Evolutionary conservation across 2,797 vertebrate genomes (phyloP).

Genomic region (Saguinus oedipus): DNA sequence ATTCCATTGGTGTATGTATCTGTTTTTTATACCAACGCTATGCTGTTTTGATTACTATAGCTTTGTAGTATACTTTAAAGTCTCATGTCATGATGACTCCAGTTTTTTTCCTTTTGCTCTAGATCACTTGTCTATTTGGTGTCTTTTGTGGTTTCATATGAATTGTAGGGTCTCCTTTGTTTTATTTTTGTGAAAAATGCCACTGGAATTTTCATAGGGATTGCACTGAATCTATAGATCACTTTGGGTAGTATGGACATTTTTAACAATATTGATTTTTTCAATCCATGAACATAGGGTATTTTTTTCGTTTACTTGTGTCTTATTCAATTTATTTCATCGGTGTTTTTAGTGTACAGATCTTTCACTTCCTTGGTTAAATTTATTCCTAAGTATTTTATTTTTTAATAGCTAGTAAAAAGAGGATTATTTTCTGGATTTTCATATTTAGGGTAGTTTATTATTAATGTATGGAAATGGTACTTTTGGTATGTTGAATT

Average conservation of each 20-base stretch:
- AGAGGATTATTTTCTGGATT: background rate
- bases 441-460: background rate
- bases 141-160: background rate
- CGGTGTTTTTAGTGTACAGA: background rate
- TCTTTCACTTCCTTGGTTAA: background rate
- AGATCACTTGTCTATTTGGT: background rate
- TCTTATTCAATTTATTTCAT: background rate
- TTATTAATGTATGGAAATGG: background rate
- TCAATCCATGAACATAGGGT: no score
- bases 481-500: background rate
- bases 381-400: background rate
- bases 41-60: background rate
- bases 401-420: background rate
- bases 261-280: background rate
- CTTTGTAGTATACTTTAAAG: background rate
- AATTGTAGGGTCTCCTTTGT: background rate
- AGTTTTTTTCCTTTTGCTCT: background rate
- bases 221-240: background rate
- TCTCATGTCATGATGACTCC: background rate
- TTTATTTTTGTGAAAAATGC: background rate
- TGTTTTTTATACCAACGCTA: background rate
- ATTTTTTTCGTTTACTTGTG: background rate
- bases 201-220: background rate
- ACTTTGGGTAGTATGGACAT: background rate
- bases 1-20: background rate